Base-by-base conservation (phyloP, 2,113 vertebrate genomes). In the Elaphurus davidianus region DNA sequence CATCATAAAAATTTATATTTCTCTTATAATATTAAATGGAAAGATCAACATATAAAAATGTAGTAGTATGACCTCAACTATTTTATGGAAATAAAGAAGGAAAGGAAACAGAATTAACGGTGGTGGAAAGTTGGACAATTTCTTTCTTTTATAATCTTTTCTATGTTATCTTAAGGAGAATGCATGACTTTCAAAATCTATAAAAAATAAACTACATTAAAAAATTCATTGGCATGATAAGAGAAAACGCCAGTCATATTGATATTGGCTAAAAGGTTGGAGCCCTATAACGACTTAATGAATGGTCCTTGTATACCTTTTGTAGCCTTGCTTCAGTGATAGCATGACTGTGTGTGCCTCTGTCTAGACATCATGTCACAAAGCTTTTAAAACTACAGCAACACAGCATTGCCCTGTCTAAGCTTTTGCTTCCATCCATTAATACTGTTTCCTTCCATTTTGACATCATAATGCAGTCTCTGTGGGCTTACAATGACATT, bases 331-430 rank as follows among this genome's bases (percentile, higher is more conserved):
- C 71, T 89, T 93, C 93, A 45, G 86, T 60, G 78, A 93, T 21
- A 87, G 45, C 54, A 64, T 89, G 90, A 54, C 43, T 14, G 23
- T 45, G 4, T 45, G 45, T 60, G 50, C 57, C 17, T 97, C 87
- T 85, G 94, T 98, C 95, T 98, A 97, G 98, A 98, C 96, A 97
- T 90, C 95, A 94, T 71, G 97, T 97, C 97, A 97, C 79, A 95
- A 92, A 96, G 91, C 94, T 98, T 96, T 94, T 92, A 93, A 96
- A 97, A 67, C 95, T 19, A 33, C 19, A 90, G 60, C 62, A 43
- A 64, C 71, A 67, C 45, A 74, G 33, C 27, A 3, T 2, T 27
- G 17, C 62, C 97, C 91, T 87, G 59, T 81, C 92, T 93, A 86
- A 79, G 83, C 79, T 87, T 94, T 54, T 90, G 95, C 91, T 87